phyloP scores from a whole-genome alignment of 2,888 invertebrate genomes.

The Apamea epomidion region DNA sequence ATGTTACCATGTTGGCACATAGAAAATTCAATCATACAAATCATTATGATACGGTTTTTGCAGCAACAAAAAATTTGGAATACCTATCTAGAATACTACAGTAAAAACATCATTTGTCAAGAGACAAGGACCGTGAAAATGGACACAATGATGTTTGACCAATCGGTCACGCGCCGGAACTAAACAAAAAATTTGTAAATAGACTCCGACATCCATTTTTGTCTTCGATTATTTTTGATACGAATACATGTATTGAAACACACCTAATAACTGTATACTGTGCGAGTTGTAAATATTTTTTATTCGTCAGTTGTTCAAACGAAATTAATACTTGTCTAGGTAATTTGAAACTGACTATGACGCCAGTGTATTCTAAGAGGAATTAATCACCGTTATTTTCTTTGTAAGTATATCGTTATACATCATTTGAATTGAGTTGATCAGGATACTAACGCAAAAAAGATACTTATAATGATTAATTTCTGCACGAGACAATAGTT shows the following conservation, averaged over 20 bases:
- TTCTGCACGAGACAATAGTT: constrained; percentile 70
- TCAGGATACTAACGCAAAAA: constrained; percentile 50
- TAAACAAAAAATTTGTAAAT: constrained; percentile 72
- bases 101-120: constrained; percentile 79
- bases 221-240: constrained; percentile 63
- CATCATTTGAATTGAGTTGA: constrained; percentile 44
- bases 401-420: constrained; percentile 34
- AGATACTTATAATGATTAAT: constrained; percentile 54
- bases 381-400: constrained; percentile 55
- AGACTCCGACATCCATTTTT: constrained; percentile 67
- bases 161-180: constrained; percentile 75
- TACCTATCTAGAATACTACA: constrained; percentile 62
- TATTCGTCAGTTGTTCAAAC: constrained; percentile 28
- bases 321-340: constrained; percentile 53
- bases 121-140: constrained; percentile 80
- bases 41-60: constrained; percentile 51
- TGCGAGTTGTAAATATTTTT: constrained; percentile 22
- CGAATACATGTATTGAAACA: constrained; percentile 59
- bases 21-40: constrained; percentile 58
- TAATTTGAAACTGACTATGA: constrained; percentile 51
- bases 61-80: constrained; percentile 57
- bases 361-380: constrained; percentile 11
- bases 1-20: constrained; percentile 39
- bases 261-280: constrained; percentile 56
- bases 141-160: constrained; percentile 77